Evolutionary conservation across 2,113 vertebrate genomes (phyloP).

Genomic region (Prunella himalayana): DNA sequence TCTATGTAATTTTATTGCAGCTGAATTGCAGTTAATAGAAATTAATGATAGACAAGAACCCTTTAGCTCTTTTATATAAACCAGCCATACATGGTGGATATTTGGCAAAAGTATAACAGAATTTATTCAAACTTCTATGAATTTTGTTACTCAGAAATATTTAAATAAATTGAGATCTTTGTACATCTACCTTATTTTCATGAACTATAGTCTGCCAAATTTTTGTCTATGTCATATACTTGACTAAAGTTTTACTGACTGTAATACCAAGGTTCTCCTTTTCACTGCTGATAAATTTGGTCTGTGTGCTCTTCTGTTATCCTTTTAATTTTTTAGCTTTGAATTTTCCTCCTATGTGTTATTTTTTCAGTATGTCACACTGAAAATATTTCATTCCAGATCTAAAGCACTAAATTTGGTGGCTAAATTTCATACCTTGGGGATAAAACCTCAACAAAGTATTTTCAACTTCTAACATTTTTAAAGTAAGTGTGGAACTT

Average conservation of each 20-base stretch:
- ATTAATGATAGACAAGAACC: neutral
- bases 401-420: neutral
- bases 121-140: neutral
- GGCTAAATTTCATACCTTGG: neutral
- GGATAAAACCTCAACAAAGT: neutral
- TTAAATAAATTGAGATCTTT: neutral
- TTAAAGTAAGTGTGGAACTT: neutral
- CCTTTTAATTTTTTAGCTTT: neutral
- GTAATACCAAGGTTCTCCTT: neutral
- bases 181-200: neutral
- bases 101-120: neutral
- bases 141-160: neutral
- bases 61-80: neutral
- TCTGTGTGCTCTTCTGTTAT: neutral
- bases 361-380: neutral
- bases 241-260: neutral
- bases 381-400: neutral
- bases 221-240: neutral
- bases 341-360: neutral
- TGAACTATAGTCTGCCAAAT: fast-evolving
- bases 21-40: neutral
- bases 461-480: neutral
- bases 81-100: neutral
- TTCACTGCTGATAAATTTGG: neutral
- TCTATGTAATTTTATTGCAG: neutral